Evolutionary conservation across 1,140 invertebrate genomes (phyloP), one percentile per base, ranked within the genome.

Genomic region (Nomia melanderi): DNA sequence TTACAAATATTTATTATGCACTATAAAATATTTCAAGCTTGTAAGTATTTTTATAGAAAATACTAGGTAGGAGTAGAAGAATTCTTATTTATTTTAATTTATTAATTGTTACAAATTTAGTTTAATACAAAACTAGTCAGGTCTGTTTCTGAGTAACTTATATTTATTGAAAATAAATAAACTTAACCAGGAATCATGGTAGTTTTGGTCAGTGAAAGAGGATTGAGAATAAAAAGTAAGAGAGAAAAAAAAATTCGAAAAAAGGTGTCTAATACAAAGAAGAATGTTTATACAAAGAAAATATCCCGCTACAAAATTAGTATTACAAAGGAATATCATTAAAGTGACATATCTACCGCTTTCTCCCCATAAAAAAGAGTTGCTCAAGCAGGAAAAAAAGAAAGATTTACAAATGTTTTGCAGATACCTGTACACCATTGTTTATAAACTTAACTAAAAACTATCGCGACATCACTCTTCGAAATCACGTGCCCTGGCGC

Each of bases 351-450:
- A 67, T 47, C 39, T 47, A 47, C 56, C n/a, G 23, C 39, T 36
- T 31, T 25, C 14, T n/a, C 20, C 17, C 20, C 41, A 17, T 1
- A 44, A 17, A 44, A 44, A 44, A 39, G 20, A 11, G 20, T 56
- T 75, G 73, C 73, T 75, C 73, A 75, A 75, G 12, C 36, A 50
- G 20, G 20, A n/a, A 44, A 44, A 36, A 39, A 29, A 23, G 20
- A 29, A 29, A 57, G 57, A 69, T 27, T 29, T 33, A 27, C 12
- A 64, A 36, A 50, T 25, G 59, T 66, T 36, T 57, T 47, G 64
- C 73, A 75, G 73, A 75, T 75, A 75, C 63, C 63, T 56, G 62
- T 74, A 67, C 56, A 39, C 29, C 63, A 44, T 41, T 67, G 53
- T 36, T 56, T 33, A 47, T 56, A 41, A 74, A 65, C 39, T 65